These are phyloP conservation scores for Scomber colias DNA, from an alignment of 2,113 vertebrate genomes.

Conservation along the genomic window DNA sequence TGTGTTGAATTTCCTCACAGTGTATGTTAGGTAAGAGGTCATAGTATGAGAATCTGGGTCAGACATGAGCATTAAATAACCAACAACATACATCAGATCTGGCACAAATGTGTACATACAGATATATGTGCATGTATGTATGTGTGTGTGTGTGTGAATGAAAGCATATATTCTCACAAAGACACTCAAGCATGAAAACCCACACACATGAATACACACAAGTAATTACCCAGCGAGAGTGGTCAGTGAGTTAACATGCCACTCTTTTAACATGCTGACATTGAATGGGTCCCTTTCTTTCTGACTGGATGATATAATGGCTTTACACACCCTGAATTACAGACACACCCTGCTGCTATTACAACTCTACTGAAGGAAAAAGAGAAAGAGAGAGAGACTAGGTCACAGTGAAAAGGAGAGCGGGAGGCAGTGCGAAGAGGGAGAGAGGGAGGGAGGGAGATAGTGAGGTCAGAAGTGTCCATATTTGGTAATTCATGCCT, in stretches of 20 bases:
- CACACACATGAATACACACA: slow-evolving; percentile 51
- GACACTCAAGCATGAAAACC: slow-evolving; percentile 16
- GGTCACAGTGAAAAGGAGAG: slow-evolving; percentile 55
- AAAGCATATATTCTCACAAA: slow-evolving; percentile 5
- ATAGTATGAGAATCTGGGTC: slow-evolving; percentile 40
- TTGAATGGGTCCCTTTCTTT: slow-evolving; percentile 74
- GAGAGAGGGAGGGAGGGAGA: slow-evolving; percentile 50
- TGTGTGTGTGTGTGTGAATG: slow-evolving; percentile 4
- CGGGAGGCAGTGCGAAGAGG: background rate
- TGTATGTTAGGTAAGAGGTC: slow-evolving; percentile 27
- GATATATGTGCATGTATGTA: background rate
- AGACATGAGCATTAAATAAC: slow-evolving; percentile 5
- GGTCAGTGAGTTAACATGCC: slow-evolving; percentile 56
- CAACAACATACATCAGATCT: background rate
- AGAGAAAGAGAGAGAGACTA: slow-evolving; percentile 47
- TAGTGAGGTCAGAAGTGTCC: slow-evolving; percentile 77
- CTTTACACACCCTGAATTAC: slow-evolving; percentile 74
- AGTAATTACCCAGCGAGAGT: slow-evolving; percentile 35
- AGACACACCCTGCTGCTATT: slow-evolving; percentile 81
- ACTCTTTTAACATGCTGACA: slow-evolving; percentile 51
- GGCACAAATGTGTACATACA: background rate
- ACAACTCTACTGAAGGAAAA: slow-evolving; percentile 49
- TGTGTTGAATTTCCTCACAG: background rate
- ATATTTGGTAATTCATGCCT: slow-evolving; percentile 80
- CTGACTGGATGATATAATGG: slow-evolving; percentile 72